Evolutionary conservation across 2,113 vertebrate genomes (phyloP), one percentile per base, ranked within the genome.

Genomic region (Anhinga rufa): DNA sequence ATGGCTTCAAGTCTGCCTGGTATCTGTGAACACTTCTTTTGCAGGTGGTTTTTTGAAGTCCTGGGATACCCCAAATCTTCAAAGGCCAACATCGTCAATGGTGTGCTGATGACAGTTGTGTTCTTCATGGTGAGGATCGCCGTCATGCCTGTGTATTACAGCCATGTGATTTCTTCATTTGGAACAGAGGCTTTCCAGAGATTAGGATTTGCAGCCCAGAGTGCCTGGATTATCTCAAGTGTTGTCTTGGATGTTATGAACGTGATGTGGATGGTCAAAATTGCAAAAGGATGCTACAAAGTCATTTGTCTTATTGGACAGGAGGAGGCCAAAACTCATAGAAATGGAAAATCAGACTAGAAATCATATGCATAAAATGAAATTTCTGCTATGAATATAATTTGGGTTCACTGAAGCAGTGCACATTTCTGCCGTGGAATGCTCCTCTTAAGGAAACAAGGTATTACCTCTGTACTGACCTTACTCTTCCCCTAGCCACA

Each of bases 1-100:
- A 51, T 79, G 69, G 24, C 44, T 85, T 93, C 46, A 96, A 89
- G 46, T 72, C 48, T 88, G 54, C 65, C 54, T 95, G 68, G 80
- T 89, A 32, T 95, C 75, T 95, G 52, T 89, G 42, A 95, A 88
- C 49, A 3, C 79, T 95, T 97, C 74, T 98, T 94, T 98, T 98
- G 80, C 98, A 99, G 99, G 98, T 99, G 99, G 99, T 99, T 99
- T 98, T 99, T 99, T 97, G 99, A 99, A 98, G 98, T 98, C 82
- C 98, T 99, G 94, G 98, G 99, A 89, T 99, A 99, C 95, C 97
- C 99, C 82, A 99, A 98, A 96, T 98, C 98, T 97, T 99, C 98
- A 79, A 98, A 98, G 90, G 98, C 98, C 86, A 99, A 99, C 90
- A 98, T 99, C 96, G 95, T 98, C 88, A 99, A 99, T 54, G 99